Evolutionary conservation across 2,797 vertebrate species (phyloP), one percentile per base, ranked within the genome.

Genomic region (Parauchenoglanis ngamensis): DNA sequence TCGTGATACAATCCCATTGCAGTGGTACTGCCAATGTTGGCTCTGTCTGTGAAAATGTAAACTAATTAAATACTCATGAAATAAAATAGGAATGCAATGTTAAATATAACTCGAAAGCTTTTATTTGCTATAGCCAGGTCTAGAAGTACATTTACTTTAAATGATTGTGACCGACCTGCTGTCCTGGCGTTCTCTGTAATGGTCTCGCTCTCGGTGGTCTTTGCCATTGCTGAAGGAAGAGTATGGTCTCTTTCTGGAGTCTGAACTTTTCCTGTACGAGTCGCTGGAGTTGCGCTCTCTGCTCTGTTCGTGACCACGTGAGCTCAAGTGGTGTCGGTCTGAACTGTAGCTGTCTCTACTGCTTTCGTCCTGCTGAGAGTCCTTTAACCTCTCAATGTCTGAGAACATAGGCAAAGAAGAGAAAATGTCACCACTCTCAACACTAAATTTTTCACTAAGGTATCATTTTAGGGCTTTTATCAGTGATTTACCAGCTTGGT

Each of bases 281-380:
- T 99, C 98, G 0, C 95, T 95, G 77, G 96, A 92, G 90, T 97
- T 96, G 35, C 97, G 94, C 70, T 99, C 98, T 92, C 97, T 98
- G 86, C 95, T 95, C 92, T 96, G 96, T n/a, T 97, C 96, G 13
- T 98, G 96, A 0, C 97, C 94, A 59, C 97, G 96, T 0, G 96
- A 96, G 54, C 96, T 94, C 13, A 96, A 94, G 81, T 95, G 94
- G 86, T 98, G 96, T 61, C 98, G 94, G 40, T 99, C 98, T 3
- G 97, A 99, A 89, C 97, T 98, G 54, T 97, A 98, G 93, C 98
- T 98, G 92, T 99, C 98, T 90, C 98, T 96, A 95, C 98, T 99
- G 94, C 98, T 99, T 81, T 99, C 98, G 13, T 99, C 98, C 2
- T 98, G 97, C 90, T 98, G 98, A 46, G 96, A 94, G 88, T 99